Evolutionary conservation across 1,140 invertebrate species (phyloP).

Genomic region (Pogonognathellus flavescens): DNA sequence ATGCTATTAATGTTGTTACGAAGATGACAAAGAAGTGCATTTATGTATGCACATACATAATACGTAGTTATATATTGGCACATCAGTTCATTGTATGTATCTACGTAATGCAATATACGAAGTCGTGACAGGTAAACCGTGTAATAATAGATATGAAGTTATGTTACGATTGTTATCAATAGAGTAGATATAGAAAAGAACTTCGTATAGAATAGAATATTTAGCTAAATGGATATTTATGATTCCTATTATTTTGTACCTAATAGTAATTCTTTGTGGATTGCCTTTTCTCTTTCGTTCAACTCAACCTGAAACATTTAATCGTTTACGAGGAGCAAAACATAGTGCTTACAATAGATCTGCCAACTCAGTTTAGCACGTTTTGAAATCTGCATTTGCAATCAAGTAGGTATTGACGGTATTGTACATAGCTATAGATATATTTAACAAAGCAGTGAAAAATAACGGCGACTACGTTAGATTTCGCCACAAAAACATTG

Average conservation of each 20-base stretch:
- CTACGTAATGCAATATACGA: neutral
- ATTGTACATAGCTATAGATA: neutral
- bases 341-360: neutral
- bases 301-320: slow-evolving; percentile 8
- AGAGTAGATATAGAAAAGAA: neutral
- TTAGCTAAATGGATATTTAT: neutral
- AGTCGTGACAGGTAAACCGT: neutral
- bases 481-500: neutral
- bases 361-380: neutral
- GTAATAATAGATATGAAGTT: neutral
- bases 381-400: neutral
- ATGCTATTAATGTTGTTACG: too few relatives aligned
- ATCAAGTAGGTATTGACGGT: neutral
- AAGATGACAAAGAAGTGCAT: too few relatives aligned
- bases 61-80: too few relatives aligned
- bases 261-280: slow-evolving; percentile 47
- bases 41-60: too few relatives aligned
- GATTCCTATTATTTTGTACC: slow-evolving; percentile 50
- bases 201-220: too few relatives aligned
- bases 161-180: slow-evolving; percentile 12
- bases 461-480: slow-evolving; percentile 8
- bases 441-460: slow-evolving; percentile 21
- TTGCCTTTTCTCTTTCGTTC: slow-evolving; percentile 34
- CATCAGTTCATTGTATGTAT: too few relatives aligned
- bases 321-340: slow-evolving; percentile 7